Evolutionary conservation across 2,113 vertebrate genomes (phyloP), one percentile per base, ranked within the genome.

Genomic region (Hemiscyllium ocellatum): DNA sequence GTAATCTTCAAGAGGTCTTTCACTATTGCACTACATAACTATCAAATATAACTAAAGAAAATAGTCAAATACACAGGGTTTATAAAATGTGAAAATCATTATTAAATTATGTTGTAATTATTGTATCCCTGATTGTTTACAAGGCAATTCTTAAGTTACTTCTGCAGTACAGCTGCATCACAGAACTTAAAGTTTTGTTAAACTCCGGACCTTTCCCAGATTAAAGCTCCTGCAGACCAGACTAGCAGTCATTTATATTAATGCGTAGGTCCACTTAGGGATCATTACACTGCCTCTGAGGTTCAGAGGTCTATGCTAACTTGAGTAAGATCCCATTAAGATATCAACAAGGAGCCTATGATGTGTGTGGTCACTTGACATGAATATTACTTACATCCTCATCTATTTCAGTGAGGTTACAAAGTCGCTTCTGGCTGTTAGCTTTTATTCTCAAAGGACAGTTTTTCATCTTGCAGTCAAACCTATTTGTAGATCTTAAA

Each of bases 281-380:
- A 95, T 95, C 94, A 95, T 95, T 95, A 95, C 69, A 70, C 42
- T 95, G 94, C 68, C 68, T 95, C 69, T 76, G 94, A 95, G 69
- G 94, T 95, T 95, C 94, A 95, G 94, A 95, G 94, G 94, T 95
- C 94, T 95, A 72, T 95, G 94, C 94, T 95, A 95, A 95, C 94
- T 95, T 95, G 94, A 95, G 69, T 95, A 72, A 95, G 94, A 95
- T 95, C 94, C 94, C 94, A 95, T 95, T 95, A 95, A 95, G 94
- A 95, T 95, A 95, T 95, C 94, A 95, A 72, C 94, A 95, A 95
- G 94, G 94, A 95, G 94, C 26, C 94, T 95, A 47, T 72, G 94
- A 95, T 95, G 94, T 95, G 94, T 95, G 94, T 95, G 94, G 94
- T 95, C 94, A 95, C 47, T 95, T 95, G 94, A 95, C 68, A 72